These are phyloP conservation scores for Halictus rubicundus DNA, from an alignment of 1,140 invertebrate genomes.

Conservation along the genomic window DNA sequence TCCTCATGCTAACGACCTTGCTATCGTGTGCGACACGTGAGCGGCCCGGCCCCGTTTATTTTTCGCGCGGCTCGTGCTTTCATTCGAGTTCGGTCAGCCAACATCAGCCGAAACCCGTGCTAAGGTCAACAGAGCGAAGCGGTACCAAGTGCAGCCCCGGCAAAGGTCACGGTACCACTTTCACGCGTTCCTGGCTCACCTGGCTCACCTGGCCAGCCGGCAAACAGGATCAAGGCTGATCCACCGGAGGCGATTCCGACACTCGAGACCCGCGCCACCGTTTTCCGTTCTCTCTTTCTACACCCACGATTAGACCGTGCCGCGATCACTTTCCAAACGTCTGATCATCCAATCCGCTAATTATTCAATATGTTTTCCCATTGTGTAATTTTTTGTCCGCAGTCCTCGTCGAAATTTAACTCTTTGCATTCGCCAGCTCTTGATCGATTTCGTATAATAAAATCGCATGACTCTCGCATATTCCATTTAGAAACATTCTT, in stretches of 20 bases:
- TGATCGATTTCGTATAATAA: too few species aligned
- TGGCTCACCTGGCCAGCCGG: conserved; percentile 39
- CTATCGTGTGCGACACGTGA: conserved; percentile 55
- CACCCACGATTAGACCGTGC: not conserved
- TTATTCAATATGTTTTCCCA: too few species aligned
- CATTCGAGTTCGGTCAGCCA: conserved; percentile 12
- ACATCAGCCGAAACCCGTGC: conserved; percentile 54
- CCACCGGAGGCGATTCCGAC: conserved; percentile 43
- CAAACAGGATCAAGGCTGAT: conserved; percentile 67
- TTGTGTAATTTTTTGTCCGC: too few species aligned
- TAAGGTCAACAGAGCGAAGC: conserved; percentile 60
- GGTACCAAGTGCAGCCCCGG: conserved; percentile 63
- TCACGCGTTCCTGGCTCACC: conserved; percentile 60
- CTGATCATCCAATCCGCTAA: too few species aligned
- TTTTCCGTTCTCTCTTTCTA: conserved; percentile 23
- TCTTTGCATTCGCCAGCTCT: too few species aligned
- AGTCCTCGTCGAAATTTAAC: too few species aligned
- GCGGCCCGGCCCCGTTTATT: conserved; percentile 31
- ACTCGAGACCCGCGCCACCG: conserved; percentile 5
- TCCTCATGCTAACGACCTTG: conserved; percentile 61
- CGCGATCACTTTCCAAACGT: too few species aligned
- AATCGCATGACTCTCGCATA: too few species aligned
- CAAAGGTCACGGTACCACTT: conserved; percentile 66
- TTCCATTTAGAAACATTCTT: too few species aligned
- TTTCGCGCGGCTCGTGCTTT: conserved; percentile 44